Evolutionary conservation across 2,797 vertebrate genomes (phyloP), one percentile per base, ranked within the genome.

Genomic region (Danio jaintianensis): DNA sequence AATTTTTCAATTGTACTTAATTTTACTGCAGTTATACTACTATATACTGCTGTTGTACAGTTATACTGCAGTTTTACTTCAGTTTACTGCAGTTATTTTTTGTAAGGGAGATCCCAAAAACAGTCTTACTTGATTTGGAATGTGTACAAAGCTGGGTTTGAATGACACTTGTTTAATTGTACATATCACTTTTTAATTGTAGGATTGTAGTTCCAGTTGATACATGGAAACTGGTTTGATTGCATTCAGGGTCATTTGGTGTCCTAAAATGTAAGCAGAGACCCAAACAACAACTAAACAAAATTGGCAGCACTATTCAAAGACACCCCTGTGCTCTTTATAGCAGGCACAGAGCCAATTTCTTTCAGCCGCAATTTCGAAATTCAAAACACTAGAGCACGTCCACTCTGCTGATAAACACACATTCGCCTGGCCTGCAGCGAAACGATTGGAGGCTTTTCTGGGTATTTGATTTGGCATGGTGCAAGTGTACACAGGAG

Each of bases 381-480:
- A 12, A 78, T 59, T 50, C 12, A 70, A 40, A 70, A 62, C n/a
- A 50, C 29, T 70, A 70, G 43, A 52, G 55, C 66, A 22, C 36
- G 9, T 61, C 55, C 43, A 11, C n/a, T 36, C 29, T 48, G n/a
- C 22, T 48, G 43, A 70, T 61, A 78, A 78, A 78, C 66, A 56
- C 50, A 36, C 53, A 70, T 52, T 70, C 0, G 12, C 47, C 59
- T 70, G 16, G 53, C 66, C 47, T 70, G 55, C 66, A 20, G 29
- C 3, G 4, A 78, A 42, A 42, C 67, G n/a, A 59, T n/a, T 52
- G 29, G 29, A 70, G 66, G 36, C 2, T 52, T 70, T 61, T 78
- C 66, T 61, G 12, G 55, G 66, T 70, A 43, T 70, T 61, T 78
- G n/a, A 70, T 70, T 78, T 70, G 18, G 66, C 18, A 62, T n/a